Base-by-base conservation (phyloP, 2,113 vertebrate genomes). In the Andinoacara biseriatus region DNA sequence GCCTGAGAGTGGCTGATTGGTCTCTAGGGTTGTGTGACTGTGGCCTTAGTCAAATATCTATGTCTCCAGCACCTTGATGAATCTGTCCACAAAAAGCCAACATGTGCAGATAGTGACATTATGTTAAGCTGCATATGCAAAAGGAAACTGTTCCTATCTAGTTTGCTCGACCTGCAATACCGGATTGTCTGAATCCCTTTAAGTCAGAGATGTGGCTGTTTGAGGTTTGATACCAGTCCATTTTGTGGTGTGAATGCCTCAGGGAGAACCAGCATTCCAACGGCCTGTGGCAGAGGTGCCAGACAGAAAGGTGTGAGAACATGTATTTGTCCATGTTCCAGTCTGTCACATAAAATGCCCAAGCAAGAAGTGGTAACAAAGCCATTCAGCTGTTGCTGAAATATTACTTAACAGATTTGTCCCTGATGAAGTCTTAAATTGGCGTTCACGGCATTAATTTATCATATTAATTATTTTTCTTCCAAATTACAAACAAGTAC, bases 381-480 rank as follows among this genome's bases (percentile, higher is more conserved):
- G 7, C 59, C 58, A 49, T 59, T 81, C 29, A 78, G 69, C 77
- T 77, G 63, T 52, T 74, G 9, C 74, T 76, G 22, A 31, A 84
- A 58, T 74, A 33, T 33, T 63, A 14, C 54, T 72, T 58, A 11
- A 59, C 69, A 80, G 38, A 56, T 22, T 20, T 78, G 59, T 65
- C 69, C 31, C 61, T 13, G 77, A 78, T 89, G 54, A 86, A 89
- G 80, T 82, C 83, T 83, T 84, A 29, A 85, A 81, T 87, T 63
- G 62, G 74, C 29, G 49, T 83, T 87, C 78, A 59, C 35, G 0
- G 74, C 72, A 76, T 82, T 69, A 31, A 90, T 87, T 87, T 10
- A 84, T 91, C 82, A 90, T 65, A 79, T 89, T 87, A 88, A 90
- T 93, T 90, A 86, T 90, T 86, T 87, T 78, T 65, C 67, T 57